These are phyloP conservation scores for Ataeniobius toweri DNA, from an alignment of 2,797 vertebrate genomes.

Conservation along the genomic window DNA sequence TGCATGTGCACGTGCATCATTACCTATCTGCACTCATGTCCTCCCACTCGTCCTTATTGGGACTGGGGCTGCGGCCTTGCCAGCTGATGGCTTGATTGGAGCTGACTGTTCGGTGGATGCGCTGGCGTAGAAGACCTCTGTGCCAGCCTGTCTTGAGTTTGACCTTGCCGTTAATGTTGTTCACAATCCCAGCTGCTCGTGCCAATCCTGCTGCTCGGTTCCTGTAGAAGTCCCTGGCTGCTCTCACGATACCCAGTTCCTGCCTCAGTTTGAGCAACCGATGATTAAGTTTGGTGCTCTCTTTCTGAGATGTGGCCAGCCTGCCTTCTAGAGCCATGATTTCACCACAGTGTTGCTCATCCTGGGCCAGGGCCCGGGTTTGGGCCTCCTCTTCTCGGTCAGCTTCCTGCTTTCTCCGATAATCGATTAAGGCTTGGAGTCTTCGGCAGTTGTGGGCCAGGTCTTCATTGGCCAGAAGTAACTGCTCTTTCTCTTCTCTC, in stretches of 20 bases:
- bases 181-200: constrained; percentile 52
- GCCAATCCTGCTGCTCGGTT: constrained; percentile 61
- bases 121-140: constrained; percentile 77
- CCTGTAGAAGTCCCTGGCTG: constrained; percentile 78
- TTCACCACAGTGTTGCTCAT: constrained; percentile 74
- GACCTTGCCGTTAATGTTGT: constrained; percentile 81
- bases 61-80: constrained; percentile 86
- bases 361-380: constrained; percentile 65
- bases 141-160: constrained; percentile 84
- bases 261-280: constrained; percentile 80
- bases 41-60: constrained; percentile 95
- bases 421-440: constrained; percentile 79
- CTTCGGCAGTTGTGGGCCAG: constrained; percentile 76
- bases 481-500: constrained; percentile 74
- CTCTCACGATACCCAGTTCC: constrained; percentile 81
- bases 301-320: constrained; percentile 75
- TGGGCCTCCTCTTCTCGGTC: constrained; percentile 73
- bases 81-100: constrained; percentile 91
- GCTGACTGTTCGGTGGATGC: constrained; percentile 82
- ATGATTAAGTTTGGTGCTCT: constrained; percentile 77
- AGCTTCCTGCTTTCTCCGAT: constrained; percentile 72
- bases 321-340: constrained; percentile 77
- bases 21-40: constrained; percentile 95
- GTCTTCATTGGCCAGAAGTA: constrained; percentile 82
- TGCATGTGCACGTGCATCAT: constrained; percentile 59